phyloP scores from a whole-genome alignment of 2,113 vertebrate species.

The Suricata suricatta region DNA sequence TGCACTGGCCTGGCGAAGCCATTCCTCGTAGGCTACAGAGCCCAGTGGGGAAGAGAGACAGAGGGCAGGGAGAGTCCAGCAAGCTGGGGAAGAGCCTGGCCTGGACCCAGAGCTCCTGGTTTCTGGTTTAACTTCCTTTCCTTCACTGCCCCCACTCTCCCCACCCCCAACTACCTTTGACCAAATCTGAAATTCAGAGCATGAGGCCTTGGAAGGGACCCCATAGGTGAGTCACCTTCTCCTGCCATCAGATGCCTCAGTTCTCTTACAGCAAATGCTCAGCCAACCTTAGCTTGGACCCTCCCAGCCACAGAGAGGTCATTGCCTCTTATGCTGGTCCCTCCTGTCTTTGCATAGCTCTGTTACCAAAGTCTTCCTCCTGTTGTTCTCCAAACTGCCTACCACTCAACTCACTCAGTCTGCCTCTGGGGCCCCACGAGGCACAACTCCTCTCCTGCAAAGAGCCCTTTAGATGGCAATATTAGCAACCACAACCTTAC shows the following conservation, averaged over 20 bases:
- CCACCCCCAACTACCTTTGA: not conserved
- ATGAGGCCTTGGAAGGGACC: not conserved
- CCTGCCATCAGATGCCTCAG: not conserved
- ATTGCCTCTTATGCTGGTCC: too few relatives aligned
- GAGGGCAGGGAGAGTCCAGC: not conserved
- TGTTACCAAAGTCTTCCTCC: not conserved
- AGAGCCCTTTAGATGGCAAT: not conserved
- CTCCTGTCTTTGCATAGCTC: not conserved
- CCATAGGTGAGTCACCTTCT: not conserved
- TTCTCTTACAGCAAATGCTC: not conserved
- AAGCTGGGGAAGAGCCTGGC: not conserved
- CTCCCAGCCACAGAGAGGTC: not conserved
- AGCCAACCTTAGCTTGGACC: not conserved
- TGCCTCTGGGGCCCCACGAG: not conserved
- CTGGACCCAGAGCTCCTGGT: not conserved
- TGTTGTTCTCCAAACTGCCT: not conserved
- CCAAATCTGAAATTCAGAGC: not conserved
- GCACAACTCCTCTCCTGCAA: not conserved
- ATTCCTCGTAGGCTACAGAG: not conserved
- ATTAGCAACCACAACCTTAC: not conserved
- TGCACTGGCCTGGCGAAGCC: not conserved
- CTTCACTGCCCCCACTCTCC: not conserved
- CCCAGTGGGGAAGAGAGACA: accelerated
- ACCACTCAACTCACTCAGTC: not conserved
- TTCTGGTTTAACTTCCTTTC: not conserved